phyloP scores from a whole-genome alignment of 2,888 invertebrate species.

The Rhaphigaster nebulosa region DNA sequence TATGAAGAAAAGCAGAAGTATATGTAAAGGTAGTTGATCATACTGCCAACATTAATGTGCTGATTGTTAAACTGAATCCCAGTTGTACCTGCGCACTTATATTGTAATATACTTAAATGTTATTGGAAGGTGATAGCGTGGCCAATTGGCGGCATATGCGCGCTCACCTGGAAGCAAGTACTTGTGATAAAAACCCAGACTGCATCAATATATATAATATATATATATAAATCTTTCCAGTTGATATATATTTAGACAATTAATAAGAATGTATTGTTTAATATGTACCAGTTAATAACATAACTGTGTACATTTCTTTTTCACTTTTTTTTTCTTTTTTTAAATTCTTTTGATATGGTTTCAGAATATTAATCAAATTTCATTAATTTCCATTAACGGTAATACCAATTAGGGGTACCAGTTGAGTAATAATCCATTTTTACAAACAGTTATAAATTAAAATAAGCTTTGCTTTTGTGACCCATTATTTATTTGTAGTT shows the following conservation, averaged over 20 bases:
- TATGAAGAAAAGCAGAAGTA: conserved; percentile 25
- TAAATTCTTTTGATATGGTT: conserved; percentile 53
- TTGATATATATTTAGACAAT: conserved; percentile 57
- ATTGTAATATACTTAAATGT: conserved; percentile 54
- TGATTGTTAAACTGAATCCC: conserved; percentile 49
- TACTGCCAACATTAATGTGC: conserved; percentile 56
- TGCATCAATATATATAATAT: conserved; percentile 57
- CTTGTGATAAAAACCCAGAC: conserved; percentile 58
- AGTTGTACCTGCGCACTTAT: conserved; percentile 54
- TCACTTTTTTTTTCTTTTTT: conserved; percentile 52
- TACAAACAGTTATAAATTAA: not conserved
- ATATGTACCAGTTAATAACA: conserved; percentile 46
- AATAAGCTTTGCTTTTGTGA: conserved; percentile 15
- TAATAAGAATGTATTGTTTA: conserved; percentile 57
- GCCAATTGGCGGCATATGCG: not conserved
- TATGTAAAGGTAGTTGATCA: conserved; percentile 45
- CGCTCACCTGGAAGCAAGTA: conserved; percentile 24
- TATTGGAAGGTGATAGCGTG: conserved; percentile 7
- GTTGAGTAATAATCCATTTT: not conserved
- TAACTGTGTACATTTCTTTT: conserved; percentile 42
- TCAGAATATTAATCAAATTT: conserved; percentile 50
- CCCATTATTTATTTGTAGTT: not conserved
- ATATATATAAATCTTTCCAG: conserved; percentile 54
- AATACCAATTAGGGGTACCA: conserved; percentile 40
- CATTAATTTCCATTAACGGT: not conserved